Evolutionary conservation across 2,888 invertebrate genomes (phyloP).

Genomic region (Drosophila prolongata): DNA sequence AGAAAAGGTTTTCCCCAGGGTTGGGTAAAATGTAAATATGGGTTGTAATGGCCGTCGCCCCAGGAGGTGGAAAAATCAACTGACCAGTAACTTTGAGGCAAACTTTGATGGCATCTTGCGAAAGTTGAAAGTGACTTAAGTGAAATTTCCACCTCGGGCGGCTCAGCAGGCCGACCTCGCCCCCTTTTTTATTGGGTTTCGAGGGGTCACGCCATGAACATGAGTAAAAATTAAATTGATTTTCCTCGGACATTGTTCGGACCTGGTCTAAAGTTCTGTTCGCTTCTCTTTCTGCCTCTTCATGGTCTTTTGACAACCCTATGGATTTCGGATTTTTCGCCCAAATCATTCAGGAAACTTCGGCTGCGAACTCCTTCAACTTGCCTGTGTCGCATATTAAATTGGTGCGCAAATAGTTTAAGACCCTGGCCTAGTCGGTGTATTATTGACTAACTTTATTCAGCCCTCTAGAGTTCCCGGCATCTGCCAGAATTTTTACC

Average conservation of each 20-base stretch:
- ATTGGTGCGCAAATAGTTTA: slow-evolving; percentile 40
- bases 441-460: slow-evolving; percentile 15
- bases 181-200: slow-evolving; percentile 16
- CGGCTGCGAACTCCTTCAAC: slow-evolving; percentile 3
- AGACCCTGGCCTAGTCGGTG: background rate
- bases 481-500: slow-evolving; percentile 1
- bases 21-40: slow-evolving; percentile 70
- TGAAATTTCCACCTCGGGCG: slow-evolving; percentile 65
- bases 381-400: slow-evolving; percentile 48
- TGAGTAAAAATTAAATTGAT: slow-evolving; percentile 76
- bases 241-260: slow-evolving; percentile 62
- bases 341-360: slow-evolving; percentile 3
- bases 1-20: slow-evolving; percentile 14
- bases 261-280: slow-evolving; percentile 51
- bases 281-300: slow-evolving; percentile 42
- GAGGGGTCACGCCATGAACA: slow-evolving; percentile 52
- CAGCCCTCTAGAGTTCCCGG: too few relatives aligned
- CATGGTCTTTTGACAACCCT: slow-evolving; percentile 32
- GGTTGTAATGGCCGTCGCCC: slow-evolving; percentile 63
- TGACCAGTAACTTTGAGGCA: slow-evolving; percentile 48
- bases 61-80: slow-evolving; percentile 46
- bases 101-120: slow-evolving; percentile 63
- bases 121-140: slow-evolving; percentile 77
- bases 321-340: slow-evolving; percentile 1
- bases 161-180: slow-evolving; percentile 9